Evolutionary conservation across 1,140 invertebrate genomes (phyloP), one percentile per base, ranked within the genome.

Genomic region (Neelides sp.): DNA sequence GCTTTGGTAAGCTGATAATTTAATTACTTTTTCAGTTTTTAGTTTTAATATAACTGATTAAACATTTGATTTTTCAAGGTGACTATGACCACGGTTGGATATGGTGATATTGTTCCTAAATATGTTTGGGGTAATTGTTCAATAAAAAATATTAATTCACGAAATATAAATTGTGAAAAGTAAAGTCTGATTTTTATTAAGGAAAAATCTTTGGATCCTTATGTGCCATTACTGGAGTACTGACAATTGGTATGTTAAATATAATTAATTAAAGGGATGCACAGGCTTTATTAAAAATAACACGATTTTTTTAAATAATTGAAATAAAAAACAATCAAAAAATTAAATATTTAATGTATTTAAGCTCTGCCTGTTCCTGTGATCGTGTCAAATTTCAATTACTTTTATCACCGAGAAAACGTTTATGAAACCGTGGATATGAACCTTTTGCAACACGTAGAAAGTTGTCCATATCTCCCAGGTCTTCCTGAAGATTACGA

Each of bases 391-490:
- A 72, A 73, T 58, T 73, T 73, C 59, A 72, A 72, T 57, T 71
- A 71, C 57, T 72, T 71, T 57, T 73, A 73, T 61, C 50, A 54
- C 13, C 28, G 46, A 68, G 94, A 98, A 76, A 95, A 90, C 63
- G 92, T 97, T 72, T 91, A 93, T 17, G 24, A 42, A 10, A 32
- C 93, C 73, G 91, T 93, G 87, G 87, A 93, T 74, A 32, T 32
- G 28, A 32, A 32, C 28, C n/a, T 32, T 5, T 8, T 32, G 28
- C 92, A 93, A 74, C 89, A 93, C 66, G 89, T 93, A 68, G 92
- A 87, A 65, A 90, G 86, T 73, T 94, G 89, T 74, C 88, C 89
- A 61, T 94, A 92, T 75, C 78, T 93, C 68, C 88, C 89, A 65
- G 88, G 87, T 64, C n/a, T n/a, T n/a, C n/a, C n/a, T n/a, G n/a